phyloP scores from a whole-genome alignment of 2,113 vertebrate species.

The Sinocyclocheilus anophthalmus region DNA sequence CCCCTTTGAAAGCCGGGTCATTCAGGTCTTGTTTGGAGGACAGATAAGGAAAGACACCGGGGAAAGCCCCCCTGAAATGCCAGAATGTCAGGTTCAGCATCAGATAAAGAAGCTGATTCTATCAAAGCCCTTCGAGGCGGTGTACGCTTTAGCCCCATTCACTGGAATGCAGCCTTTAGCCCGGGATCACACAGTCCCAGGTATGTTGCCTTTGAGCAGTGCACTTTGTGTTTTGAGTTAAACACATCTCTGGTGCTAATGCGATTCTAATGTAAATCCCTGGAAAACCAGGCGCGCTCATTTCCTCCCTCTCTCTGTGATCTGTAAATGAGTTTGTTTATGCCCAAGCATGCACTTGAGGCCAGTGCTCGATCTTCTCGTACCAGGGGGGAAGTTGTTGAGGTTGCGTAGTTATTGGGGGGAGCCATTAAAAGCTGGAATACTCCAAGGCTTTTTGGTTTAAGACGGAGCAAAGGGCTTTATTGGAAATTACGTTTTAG shows the following conservation, averaged over 20 bases:
- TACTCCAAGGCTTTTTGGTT: constrained; percentile 64
- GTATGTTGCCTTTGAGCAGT: constrained; percentile 27
- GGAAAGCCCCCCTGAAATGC: constrained; percentile 47
- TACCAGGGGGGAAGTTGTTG: constrained; percentile 63
- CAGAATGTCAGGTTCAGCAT: constrained; percentile 60
- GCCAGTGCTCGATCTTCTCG: constrained; percentile 60
- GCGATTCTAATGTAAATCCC: constrained; percentile 53
- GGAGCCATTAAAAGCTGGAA: constrained; percentile 75
- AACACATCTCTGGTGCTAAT: constrained; percentile 46
- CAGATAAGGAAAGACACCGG: constrained; percentile 55
- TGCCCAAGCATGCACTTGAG: constrained; percentile 58
- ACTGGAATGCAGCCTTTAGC: constrained; percentile 51
- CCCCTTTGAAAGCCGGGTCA: constrained; percentile 53
- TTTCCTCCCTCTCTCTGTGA: constrained; percentile 54
- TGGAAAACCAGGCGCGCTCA: constrained; percentile 33
- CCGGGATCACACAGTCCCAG: constrained; percentile 37
- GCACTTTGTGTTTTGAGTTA: constrained; percentile 50
- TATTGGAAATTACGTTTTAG: constrained; percentile 84
- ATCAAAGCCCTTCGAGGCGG: constrained; percentile 49
- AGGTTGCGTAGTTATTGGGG: constrained; percentile 66
- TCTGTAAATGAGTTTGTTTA: constrained; percentile 73
- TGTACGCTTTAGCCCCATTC: constrained; percentile 44
- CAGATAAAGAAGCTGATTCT: constrained; percentile 58
- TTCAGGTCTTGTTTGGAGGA: constrained; percentile 59
- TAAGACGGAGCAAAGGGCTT: constrained; percentile 71